These are phyloP conservation scores for Ailurus styani DNA, from an alignment of 2,113 vertebrate species.

Conservation along the genomic window DNA sequence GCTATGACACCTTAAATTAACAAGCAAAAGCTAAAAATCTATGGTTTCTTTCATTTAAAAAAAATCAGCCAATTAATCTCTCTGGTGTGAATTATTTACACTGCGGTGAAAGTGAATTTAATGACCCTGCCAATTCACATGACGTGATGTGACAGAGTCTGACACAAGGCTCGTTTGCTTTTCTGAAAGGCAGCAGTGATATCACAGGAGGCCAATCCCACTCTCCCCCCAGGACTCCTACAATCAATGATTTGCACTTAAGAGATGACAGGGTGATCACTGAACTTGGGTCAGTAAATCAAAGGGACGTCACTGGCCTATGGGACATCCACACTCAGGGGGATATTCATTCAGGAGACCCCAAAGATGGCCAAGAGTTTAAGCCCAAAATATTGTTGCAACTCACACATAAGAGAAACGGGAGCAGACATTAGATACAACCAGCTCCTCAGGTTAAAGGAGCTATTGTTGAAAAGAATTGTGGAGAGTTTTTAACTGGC, in stretches of 20 bases:
- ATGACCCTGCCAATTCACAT: background rate
- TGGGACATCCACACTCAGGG: background rate
- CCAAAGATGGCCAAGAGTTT: background rate
- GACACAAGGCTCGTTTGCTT: background rate
- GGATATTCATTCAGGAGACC: background rate
- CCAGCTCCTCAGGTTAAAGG: background rate
- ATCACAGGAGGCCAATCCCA: background rate
- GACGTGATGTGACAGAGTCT: background rate
- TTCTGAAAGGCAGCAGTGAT: background rate
- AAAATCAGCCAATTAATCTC: constrained; percentile 6
- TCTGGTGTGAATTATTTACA: background rate
- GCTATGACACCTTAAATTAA: constrained; percentile 4
- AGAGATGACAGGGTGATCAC: background rate
- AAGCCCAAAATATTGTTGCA: background rate
- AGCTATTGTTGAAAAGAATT: background rate
- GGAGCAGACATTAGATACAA: background rate
- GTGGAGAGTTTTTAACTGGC: background rate
- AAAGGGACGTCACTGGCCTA: background rate
- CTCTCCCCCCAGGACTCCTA: background rate
- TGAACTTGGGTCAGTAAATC: background rate
- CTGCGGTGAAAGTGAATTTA: background rate
- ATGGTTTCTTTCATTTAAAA: background rate
- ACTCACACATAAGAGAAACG: background rate
- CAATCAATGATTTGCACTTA: background rate
- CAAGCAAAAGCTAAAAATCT: background rate